Evolutionary conservation across 53 echinoderm and acorn worm genomes (phyloP).

Genomic region (Echinometra lucunter): DNA sequence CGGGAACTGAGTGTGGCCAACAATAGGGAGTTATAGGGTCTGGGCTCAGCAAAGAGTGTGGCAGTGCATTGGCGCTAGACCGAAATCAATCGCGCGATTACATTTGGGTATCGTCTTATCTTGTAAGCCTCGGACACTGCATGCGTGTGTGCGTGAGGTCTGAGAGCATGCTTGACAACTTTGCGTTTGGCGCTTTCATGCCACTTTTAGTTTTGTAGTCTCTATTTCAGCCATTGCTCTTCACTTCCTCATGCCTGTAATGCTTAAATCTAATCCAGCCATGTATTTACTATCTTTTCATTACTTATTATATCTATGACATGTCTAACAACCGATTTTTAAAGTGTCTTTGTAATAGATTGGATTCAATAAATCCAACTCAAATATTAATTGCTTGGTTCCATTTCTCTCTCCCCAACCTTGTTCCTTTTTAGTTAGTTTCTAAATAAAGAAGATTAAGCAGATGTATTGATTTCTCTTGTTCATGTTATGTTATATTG

Average conservation of each 20-base stretch:
- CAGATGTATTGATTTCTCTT: not conserved
- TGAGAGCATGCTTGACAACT: not conserved
- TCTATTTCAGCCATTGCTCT: not conserved
- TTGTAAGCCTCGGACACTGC: constrained; percentile 20
- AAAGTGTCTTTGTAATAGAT: too few relatives aligned
- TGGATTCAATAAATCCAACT: too few relatives aligned
- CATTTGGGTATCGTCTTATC: constrained; percentile 42
- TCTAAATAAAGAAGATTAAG: too few relatives aligned
- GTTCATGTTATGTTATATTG: too few relatives aligned
- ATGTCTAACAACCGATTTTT: too few relatives aligned
- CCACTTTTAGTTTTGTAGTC: not conserved
- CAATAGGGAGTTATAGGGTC: not conserved
- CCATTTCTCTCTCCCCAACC: too few relatives aligned
- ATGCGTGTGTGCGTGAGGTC: constrained; percentile 20
- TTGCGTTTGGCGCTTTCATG: not conserved
- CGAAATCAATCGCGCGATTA: constrained; percentile 47
- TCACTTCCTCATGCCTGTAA: too few relatives aligned
- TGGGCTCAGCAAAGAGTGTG: not conserved
- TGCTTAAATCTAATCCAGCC: too few relatives aligned
- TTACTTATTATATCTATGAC: too few relatives aligned
- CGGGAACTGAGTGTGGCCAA: not conserved
- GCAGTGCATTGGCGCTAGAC: constrained; percentile 24
- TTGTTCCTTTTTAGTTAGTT: too few relatives aligned
- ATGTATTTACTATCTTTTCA: too few relatives aligned
- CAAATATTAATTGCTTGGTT: too few relatives aligned